phyloP scores from a whole-genome alignment of 1,140 invertebrate species.

The Danaus plexippus region DNA sequence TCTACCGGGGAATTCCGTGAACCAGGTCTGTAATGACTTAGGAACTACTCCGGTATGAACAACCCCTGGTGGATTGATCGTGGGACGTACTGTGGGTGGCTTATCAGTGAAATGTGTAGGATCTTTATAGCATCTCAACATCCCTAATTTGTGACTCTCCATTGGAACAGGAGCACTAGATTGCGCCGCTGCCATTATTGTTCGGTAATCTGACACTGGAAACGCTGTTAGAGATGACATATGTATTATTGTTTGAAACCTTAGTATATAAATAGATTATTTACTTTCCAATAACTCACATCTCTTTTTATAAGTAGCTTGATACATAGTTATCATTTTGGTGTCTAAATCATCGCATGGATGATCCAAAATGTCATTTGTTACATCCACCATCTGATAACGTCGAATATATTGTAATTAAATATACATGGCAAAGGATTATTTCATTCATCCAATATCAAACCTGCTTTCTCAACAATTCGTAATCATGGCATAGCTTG shows the following conservation, averaged over 20 bases:
- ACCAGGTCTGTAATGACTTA: conserved; percentile 64
- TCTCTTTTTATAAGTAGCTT: conserved; percentile 73
- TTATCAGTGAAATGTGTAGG: conserved; percentile 51
- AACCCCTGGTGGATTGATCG: conserved; percentile 43
- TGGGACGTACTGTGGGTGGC: conserved; percentile 44
- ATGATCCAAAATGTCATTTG: conserved; percentile 73
- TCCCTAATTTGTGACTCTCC: conserved; percentile 48
- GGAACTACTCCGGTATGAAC: conserved; percentile 54
- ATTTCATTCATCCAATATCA: conserved; percentile 1
- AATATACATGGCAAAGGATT: neutral
- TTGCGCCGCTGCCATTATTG: conserved; percentile 52
- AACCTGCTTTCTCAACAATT: conserved; percentile 63
- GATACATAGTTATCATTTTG: conserved; percentile 74
- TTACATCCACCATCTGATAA: conserved; percentile 72
- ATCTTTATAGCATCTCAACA: conserved; percentile 56
- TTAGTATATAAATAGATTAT: neutral
- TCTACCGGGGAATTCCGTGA: conserved; percentile 67
- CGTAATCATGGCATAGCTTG: conserved; percentile 69
- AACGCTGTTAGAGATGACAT: conserved; percentile 35
- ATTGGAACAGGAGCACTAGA: conserved; percentile 51
- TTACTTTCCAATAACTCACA: conserved; percentile 45
- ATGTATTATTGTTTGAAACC: conserved; percentile 4
- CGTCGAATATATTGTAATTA: neutral
- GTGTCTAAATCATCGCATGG: conserved; percentile 72
- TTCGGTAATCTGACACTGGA: conserved; percentile 48